Conservation (phyloP, 1,140 invertebrate species). For the Drosophila jambulina region DNA sequence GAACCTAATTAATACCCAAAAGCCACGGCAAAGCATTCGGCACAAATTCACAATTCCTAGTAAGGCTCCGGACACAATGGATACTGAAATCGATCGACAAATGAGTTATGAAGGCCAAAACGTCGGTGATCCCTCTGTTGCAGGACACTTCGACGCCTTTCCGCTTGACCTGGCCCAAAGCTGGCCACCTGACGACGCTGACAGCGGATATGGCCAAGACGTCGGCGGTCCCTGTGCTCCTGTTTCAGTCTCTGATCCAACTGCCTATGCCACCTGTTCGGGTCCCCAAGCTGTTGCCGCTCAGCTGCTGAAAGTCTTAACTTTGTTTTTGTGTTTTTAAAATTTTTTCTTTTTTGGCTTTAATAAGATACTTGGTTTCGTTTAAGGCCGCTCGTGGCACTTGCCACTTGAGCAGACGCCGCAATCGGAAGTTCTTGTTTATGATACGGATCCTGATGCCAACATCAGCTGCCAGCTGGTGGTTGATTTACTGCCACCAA, state of each 20-base stretch:
- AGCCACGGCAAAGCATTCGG: not conserved
- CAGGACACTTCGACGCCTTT: conserved; percentile 48
- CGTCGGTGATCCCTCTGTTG: not conserved
- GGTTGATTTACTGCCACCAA: conserved; percentile 17
- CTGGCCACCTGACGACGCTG: conserved; percentile 44
- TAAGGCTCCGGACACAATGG: not conserved
- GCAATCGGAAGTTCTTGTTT: conserved; percentile 76
- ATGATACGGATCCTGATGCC: conserved; percentile 58
- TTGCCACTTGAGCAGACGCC: conserved; percentile 65
- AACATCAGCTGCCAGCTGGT: conserved; percentile 57
- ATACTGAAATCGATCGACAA: conserved; percentile 21
- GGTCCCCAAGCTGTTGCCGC: conserved; percentile 55
- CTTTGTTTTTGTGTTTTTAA: conserved; percentile 11
- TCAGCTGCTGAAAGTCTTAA: conserved; percentile 60
- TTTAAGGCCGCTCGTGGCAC: conserved; percentile 59
- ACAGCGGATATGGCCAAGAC: conserved; percentile 66
- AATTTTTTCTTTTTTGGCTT: conserved; percentile 16
- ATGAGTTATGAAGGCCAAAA: conserved; percentile 47
- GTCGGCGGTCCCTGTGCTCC: conserved; percentile 14
- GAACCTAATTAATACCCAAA: conserved; percentile 3
- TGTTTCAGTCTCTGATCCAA: conserved; percentile 14
- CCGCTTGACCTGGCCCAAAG: conserved; percentile 45
- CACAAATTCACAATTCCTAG: conserved; percentile 7
- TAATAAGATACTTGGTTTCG: conserved; percentile 41
- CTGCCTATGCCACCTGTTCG: conserved; percentile 56